A percentile compares a stretch with the other conserved stretches of the same genome.
Conservation (phyloP, 2,888 invertebrate genomes). For the Lasioglossum calceatum region DNA sequence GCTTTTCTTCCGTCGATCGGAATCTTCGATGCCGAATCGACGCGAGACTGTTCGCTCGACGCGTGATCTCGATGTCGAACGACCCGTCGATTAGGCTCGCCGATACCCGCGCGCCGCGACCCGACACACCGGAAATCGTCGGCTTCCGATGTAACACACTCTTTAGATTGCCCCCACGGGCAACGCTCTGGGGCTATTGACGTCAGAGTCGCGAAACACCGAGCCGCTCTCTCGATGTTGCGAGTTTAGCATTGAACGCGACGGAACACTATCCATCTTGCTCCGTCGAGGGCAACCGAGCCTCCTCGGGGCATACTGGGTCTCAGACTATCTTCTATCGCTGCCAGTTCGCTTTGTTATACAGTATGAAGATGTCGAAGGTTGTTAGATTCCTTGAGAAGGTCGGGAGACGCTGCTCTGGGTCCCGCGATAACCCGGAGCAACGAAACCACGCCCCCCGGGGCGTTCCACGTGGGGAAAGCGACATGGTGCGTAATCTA, state of each 20-base stretch:
- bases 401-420: not conserved
- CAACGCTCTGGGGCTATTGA: not conserved
- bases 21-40: not conserved
- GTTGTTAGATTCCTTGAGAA: not conserved
- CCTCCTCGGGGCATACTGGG: not conserved
- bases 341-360: not conserved
- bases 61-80: constrained; percentile 38
- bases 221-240: not conserved
- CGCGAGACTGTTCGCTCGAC: not conserved
- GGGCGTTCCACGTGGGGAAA: not conserved
- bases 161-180: not conserved
- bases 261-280: not conserved
- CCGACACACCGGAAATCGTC: not conserved
- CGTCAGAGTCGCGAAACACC: not conserved
- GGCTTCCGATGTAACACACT: not conserved
- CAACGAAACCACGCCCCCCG: not conserved
- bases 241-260: not conserved
- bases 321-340: not conserved
- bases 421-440: not conserved
- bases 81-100: constrained; percentile 14
- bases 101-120: not conserved
- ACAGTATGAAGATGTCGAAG: not conserved
- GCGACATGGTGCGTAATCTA: not conserved
- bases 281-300: not conserved
- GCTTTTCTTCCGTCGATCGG: constrained; percentile 30